Percentiles rank a stretch among this genome's conserved stretches.
Conservation (phyloP, 30 jellyfish, hydroid and myxozoan genomes). For the Hydractinia symbiolongicarpus region DNA sequence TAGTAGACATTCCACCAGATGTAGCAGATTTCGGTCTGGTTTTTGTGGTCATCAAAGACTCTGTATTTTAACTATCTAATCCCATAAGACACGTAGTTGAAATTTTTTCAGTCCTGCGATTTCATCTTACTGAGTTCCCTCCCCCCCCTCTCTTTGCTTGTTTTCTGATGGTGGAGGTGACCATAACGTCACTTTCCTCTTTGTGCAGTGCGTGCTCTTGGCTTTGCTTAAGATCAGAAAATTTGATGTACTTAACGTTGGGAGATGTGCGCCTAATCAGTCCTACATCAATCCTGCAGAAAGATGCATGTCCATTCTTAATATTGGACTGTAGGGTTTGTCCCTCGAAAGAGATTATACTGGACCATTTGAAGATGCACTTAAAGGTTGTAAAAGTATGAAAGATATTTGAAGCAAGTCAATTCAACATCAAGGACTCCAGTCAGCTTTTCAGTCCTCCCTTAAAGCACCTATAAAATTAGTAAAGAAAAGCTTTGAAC, state of each 20-base stretch:
- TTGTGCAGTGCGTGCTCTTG: slow-evolving; percentile 31
- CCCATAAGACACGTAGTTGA: slow-evolving; percentile 36
- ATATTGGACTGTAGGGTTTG: slow-evolving; percentile 28
- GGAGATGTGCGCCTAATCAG: slow-evolving; percentile 39
- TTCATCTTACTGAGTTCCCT: no score
- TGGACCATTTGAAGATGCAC: slow-evolving; percentile 3
- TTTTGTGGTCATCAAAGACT: slow-evolving; percentile 25
- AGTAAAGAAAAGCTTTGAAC: neutral
- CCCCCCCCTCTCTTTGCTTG: slow-evolving; percentile 11
- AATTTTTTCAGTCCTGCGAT: slow-evolving; percentile 14
- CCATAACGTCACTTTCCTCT: slow-evolving; percentile 37
- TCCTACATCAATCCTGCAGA: slow-evolving; percentile 36
- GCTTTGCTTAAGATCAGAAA: slow-evolving; percentile 22
- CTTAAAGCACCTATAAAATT: slow-evolving; percentile 20
- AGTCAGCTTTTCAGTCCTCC: slow-evolving; percentile 24
- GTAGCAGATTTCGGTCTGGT: slow-evolving; percentile 10
- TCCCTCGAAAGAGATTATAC: slow-evolving; percentile 24
- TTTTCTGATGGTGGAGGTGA: slow-evolving; percentile 43
- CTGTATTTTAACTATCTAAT: slow-evolving; percentile 25
- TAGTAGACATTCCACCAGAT: neutral
- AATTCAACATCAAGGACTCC: slow-evolving; percentile 6
- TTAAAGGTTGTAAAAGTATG: slow-evolving; percentile 15
- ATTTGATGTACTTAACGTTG: slow-evolving; percentile 19
- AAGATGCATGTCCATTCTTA: slow-evolving; percentile 23
- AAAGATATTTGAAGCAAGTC: slow-evolving; percentile 12